These are phyloP conservation scores for Athalia cordata DNA, from an alignment of 2,888 invertebrate genomes.

Conservation along the genomic window DNA sequence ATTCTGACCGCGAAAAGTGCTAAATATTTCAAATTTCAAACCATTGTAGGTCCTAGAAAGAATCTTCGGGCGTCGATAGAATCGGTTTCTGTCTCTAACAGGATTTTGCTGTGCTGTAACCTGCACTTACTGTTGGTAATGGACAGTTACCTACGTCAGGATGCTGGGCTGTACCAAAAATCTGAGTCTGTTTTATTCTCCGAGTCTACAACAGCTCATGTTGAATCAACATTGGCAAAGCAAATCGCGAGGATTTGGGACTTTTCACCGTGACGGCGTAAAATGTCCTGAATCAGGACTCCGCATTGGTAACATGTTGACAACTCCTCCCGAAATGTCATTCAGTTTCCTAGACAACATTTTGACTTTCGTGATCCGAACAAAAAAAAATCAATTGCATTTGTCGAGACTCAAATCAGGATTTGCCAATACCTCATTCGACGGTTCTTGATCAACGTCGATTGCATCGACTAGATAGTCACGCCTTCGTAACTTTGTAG, in stretches of 20 bases:
- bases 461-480: no score
- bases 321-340: no score
- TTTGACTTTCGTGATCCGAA: no score
- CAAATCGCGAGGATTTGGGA: neutral
- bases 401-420: no score
- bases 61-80: slow-evolving; percentile 7
- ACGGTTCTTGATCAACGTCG: no score
- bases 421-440: no score
- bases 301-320: neutral
- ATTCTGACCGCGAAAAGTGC: neutral
- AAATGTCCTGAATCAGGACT: neutral
- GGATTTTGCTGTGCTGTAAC: neutral
- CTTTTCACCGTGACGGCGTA: neutral
- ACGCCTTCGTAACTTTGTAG: no score
- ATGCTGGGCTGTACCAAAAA: neutral
- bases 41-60: neutral
- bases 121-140: slow-evolving; percentile 6
- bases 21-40: neutral
- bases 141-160: slow-evolving; percentile 3
- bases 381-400: no score
- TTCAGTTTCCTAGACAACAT: no score
- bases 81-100: neutral
- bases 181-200: neutral
- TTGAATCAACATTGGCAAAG: slow-evolving; percentile 5
- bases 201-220: neutral